phyloP scores from a whole-genome alignment of 2,888 invertebrate species.

The Coleophora deauratella region DNA sequence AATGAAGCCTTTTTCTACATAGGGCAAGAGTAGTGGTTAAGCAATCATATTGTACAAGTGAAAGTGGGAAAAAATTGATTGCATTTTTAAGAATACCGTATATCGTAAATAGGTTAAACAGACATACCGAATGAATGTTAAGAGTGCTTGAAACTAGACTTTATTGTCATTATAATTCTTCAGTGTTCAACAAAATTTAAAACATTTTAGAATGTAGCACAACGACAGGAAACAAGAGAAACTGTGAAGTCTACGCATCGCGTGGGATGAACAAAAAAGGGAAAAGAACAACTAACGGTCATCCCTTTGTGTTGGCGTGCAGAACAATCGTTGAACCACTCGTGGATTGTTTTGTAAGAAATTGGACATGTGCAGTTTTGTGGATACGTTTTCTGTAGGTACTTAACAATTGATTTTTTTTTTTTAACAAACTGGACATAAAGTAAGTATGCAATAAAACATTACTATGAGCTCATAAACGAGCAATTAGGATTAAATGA shows the following conservation, averaged over 20 bases:
- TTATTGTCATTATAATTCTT: constrained; percentile 23
- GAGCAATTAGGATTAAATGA: background rate
- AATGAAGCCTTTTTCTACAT: constrained; percentile 29
- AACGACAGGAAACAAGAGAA: constrained; percentile 44
- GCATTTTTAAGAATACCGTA: constrained; percentile 14
- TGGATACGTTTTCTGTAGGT: too few relatives aligned
- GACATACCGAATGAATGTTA: too few relatives aligned
- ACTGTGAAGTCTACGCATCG: constrained; percentile 37
- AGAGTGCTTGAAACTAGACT: background rate
- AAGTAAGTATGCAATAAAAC: too few relatives aligned
- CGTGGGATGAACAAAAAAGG: constrained; percentile 32
- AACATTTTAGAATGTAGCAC: constrained; percentile 37
- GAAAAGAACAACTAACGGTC: constrained; percentile 41
- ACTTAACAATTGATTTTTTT: too few relatives aligned
- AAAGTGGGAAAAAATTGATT: constrained; percentile 17
- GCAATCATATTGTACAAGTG: constrained; percentile 26
- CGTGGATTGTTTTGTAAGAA: constrained; percentile 37
- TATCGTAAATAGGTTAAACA: too few relatives aligned
- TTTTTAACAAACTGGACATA: too few relatives aligned
- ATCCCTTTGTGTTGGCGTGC: constrained; percentile 43
- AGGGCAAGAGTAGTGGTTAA: constrained; percentile 41
- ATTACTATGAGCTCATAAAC: too few relatives aligned
- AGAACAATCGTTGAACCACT: constrained; percentile 37
- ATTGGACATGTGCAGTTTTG: too few relatives aligned
- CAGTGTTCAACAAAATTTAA: constrained; percentile 30